These are phyloP conservation scores for Amphiprion clarkii DNA, from an alignment of 2,797 vertebrate genomes.

Conservation along the genomic window DNA sequence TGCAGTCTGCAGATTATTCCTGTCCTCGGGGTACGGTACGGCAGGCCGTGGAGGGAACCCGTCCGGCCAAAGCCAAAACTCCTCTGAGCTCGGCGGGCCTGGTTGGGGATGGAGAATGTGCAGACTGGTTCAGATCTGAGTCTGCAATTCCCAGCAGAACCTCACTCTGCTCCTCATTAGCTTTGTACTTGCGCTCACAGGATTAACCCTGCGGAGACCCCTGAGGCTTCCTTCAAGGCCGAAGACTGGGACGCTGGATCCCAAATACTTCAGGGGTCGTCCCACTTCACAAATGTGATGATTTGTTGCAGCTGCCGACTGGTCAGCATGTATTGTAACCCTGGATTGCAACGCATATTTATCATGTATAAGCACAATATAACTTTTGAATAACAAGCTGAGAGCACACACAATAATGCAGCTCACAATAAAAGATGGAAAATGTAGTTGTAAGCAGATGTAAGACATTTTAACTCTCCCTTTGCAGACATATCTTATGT, in stretches of 20 bases:
- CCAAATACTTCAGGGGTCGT: slow-evolving; percentile 19
- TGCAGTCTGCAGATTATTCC: slow-evolving; percentile 26
- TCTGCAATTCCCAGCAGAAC: slow-evolving; percentile 64
- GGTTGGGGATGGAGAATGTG: slow-evolving; percentile 39
- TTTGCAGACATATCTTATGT: background rate
- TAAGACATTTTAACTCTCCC: background rate
- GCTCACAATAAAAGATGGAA: background rate
- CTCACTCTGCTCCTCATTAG: slow-evolving; percentile 75
- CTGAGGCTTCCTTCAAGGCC: slow-evolving; percentile 57
- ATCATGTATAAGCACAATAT: background rate
- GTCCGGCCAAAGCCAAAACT: slow-evolving; percentile 49
- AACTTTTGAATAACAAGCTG: background rate
- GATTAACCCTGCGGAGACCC: slow-evolving; percentile 73
- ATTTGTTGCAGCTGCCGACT: background rate
- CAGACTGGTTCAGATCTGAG: slow-evolving; percentile 56
- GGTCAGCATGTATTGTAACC: background rate
- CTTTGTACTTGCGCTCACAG: slow-evolving; percentile 34
- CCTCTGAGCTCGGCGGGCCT: slow-evolving; percentile 41
- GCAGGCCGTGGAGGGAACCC: slow-evolving; percentile 11
- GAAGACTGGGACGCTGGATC: slow-evolving; percentile 21
- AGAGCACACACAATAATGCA: background rate
- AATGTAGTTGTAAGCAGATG: background rate
- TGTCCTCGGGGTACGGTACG: slow-evolving; percentile 7
- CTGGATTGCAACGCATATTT: background rate
- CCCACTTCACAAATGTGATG: slow-evolving; percentile 27